Percentiles rank a stretch among this genome's conserved stretches.
phyloP scores from a whole-genome alignment of 1,140 invertebrate genomes.

The Nephila pilipes region DNA sequence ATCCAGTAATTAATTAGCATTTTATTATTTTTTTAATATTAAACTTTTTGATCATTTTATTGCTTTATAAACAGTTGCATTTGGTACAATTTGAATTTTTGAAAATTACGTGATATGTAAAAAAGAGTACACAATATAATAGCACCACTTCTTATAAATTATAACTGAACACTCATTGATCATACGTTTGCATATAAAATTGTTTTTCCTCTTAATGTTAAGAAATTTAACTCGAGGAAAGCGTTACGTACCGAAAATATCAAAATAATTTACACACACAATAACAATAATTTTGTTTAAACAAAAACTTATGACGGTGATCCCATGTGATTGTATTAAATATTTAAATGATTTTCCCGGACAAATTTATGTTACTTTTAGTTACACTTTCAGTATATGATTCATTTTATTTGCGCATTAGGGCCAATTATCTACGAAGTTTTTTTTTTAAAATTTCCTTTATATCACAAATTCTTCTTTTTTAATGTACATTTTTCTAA shows the following conservation, averaged over 20 bases:
- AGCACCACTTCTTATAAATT: slow-evolving; percentile 36
- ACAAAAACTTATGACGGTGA: no score
- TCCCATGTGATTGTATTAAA: no score
- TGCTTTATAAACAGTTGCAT: slow-evolving; percentile 40
- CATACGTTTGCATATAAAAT: neutral
- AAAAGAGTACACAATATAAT: slow-evolving; percentile 26
- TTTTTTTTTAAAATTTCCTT: no score
- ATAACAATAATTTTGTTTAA: no score
- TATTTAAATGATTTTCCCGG: neutral
- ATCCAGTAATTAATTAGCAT: no score
- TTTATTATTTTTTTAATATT: no score
- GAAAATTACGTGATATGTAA: slow-evolving; percentile 47
- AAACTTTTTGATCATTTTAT: neutral
- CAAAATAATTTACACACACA: no score
- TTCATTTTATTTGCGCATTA: no score
- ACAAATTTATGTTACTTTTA: neutral
- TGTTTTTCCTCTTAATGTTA: neutral
- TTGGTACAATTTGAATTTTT: slow-evolving; percentile 29
- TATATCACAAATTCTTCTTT: neutral
- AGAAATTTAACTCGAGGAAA: neutral
- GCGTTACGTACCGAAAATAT: neutral
- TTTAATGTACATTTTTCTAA: neutral
- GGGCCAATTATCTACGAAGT: no score
- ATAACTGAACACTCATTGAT: neutral
- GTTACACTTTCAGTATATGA: neutral